Conservation (phyloP, 2,797 vertebrate genomes). For the Trachurus trachurus region DNA sequence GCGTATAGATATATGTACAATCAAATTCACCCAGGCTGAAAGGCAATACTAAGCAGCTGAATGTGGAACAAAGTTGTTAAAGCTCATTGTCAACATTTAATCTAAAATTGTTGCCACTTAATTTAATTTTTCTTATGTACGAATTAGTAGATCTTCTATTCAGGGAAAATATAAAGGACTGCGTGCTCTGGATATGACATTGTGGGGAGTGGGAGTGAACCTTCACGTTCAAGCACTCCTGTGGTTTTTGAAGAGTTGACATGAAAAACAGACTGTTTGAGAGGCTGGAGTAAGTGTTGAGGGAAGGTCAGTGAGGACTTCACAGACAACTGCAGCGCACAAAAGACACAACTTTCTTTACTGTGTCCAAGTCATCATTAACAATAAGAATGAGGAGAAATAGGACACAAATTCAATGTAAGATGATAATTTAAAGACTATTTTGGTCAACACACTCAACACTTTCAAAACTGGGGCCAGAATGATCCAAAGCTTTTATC, state of each 20-base stretch:
- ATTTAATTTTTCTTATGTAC: not conserved
- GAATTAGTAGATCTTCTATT: not conserved
- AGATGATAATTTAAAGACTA: too few relatives aligned
- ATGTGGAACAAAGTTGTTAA: too few relatives aligned
- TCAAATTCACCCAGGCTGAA: too few relatives aligned
- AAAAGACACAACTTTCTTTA: not conserved
- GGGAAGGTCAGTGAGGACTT: not conserved
- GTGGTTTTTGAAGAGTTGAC: not conserved
- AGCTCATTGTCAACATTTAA: too few relatives aligned
- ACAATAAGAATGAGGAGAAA: not conserved
- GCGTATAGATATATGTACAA: too few relatives aligned
- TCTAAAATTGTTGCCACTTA: too few relatives aligned
- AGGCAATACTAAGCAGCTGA: too few relatives aligned
- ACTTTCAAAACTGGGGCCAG: not conserved
- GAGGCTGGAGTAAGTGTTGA: not conserved
- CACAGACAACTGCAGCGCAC: constrained; percentile 3
- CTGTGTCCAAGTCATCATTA: not conserved
- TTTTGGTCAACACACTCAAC: not conserved
- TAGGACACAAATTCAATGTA: not conserved
- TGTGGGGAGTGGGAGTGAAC: too few relatives aligned
- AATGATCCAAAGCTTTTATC: too few relatives aligned
- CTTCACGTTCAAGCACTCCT: not conserved
- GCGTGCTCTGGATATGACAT: not conserved
- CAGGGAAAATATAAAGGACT: not conserved
- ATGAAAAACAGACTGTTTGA: not conserved